phyloP scores from a whole-genome alignment of 2,888 invertebrate species.

The Rhamphomyia laevipes region DNA sequence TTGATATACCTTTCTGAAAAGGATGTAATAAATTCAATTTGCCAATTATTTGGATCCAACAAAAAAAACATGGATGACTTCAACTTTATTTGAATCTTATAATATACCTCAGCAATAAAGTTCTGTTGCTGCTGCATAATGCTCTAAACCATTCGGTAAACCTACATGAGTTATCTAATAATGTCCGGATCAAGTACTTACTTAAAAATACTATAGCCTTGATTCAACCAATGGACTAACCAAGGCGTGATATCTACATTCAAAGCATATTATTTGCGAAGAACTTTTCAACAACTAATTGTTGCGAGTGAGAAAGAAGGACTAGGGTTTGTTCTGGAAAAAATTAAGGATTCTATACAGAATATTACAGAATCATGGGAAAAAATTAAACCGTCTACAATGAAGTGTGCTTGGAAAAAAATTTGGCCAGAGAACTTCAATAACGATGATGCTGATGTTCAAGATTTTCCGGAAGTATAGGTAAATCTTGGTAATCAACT shows the following conservation, averaged over 20 bases:
- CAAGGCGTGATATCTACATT: conserved; percentile 12
- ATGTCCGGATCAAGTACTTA: not conserved
- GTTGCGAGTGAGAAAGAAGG: not conserved
- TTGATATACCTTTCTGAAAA: conserved; percentile 25
- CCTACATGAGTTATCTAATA: not conserved
- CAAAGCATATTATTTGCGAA: conserved; percentile 11
- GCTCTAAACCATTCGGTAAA: not conserved
- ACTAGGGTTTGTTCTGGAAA: conserved; percentile 2
- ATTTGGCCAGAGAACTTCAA: conserved; percentile 13
- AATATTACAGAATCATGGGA: conserved; percentile 5
- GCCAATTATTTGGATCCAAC: not conserved
- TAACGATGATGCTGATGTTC: too few relatives aligned
- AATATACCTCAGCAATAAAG: too few relatives aligned
- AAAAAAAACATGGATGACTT: not conserved
- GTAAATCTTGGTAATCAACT: too few relatives aligned
- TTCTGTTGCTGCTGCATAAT: conserved; percentile 1
- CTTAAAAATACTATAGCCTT: not conserved
- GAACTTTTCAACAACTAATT: not conserved
- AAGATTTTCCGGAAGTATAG: too few relatives aligned
- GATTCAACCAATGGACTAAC: conserved; percentile 1
- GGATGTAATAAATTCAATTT: conserved; percentile 1
- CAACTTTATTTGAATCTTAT: too few relatives aligned
- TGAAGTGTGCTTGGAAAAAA: conserved; percentile 13
- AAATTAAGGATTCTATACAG: not conserved
- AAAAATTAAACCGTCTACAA: conserved; percentile 8